Evolutionary conservation across 2,797 vertebrate genomes (phyloP).

Genomic region (Pseudochirops cupreus): DNA sequence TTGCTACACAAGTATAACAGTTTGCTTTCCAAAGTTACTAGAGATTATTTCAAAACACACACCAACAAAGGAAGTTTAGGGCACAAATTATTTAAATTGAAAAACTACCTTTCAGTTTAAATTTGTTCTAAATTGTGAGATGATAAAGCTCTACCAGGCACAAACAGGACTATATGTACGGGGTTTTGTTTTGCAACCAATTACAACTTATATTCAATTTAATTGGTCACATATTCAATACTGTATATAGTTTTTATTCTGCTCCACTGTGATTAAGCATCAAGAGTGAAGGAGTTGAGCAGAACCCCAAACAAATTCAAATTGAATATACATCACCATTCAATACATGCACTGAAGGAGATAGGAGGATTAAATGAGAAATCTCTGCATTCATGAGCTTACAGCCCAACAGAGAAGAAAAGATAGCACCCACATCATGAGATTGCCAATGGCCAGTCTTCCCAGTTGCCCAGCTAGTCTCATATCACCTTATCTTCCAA

Average conservation of each 20-base stretch:
- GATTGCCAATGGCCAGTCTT: neutral
- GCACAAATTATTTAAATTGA: neutral
- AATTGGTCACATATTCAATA: neutral
- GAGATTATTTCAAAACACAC: neutral
- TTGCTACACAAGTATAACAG: neutral
- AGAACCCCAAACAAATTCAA: neutral
- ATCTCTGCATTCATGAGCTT: neutral
- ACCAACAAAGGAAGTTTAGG: neutral
- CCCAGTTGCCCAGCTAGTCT: neutral
- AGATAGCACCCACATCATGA: neutral
- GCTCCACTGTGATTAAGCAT: neutral
- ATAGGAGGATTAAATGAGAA: neutral
- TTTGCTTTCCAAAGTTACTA: slow-evolving; percentile 5
- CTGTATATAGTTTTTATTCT: neutral
- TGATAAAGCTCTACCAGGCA: neutral
- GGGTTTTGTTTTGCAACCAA: neutral
- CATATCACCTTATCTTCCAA: neutral
- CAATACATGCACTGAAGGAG: neutral
- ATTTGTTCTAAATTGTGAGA: neutral
- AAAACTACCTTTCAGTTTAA: neutral
- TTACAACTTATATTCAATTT: neutral
- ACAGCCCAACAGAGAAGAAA: neutral
- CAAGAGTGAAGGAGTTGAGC: neutral
- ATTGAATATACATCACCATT: neutral
- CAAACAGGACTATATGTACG: neutral